Conservation (phyloP, 2,888 invertebrate species). For the Arrhopalites spinosus region DNA sequence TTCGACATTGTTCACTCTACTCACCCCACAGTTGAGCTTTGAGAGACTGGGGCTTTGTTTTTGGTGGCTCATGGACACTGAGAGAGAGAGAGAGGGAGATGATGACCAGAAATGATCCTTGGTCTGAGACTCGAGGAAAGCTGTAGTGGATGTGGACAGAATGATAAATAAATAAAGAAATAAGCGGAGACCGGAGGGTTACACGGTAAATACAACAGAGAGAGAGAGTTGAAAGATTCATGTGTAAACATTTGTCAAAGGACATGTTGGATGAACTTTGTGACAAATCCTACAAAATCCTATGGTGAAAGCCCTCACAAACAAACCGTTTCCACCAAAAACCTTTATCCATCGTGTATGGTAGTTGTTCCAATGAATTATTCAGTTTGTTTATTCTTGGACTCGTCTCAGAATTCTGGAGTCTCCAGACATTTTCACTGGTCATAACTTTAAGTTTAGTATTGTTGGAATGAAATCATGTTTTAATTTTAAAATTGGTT, state of each 20-base stretch:
- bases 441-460: neutral
- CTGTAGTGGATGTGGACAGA: neutral
- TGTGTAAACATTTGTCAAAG: slow-evolving; percentile 6
- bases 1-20: too few relatives aligned
- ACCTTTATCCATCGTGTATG: neutral
- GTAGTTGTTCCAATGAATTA: neutral
- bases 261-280: slow-evolving; percentile 8
- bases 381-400: neutral
- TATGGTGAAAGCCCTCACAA: neutral
- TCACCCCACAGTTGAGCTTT: too few relatives aligned
- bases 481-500: neutral
- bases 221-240: slow-evolving; percentile 5
- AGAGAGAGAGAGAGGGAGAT: neutral
- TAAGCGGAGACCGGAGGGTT: neutral
- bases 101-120: neutral
- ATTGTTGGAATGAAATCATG: neutral
- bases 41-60: too few relatives aligned
- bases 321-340: neutral
- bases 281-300: slow-evolving; percentile 12
- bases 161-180: neutral
- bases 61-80: neutral
- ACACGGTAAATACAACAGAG: neutral
- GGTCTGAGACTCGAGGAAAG: neutral
- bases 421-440: neutral
- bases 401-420: neutral